phyloP scores from a whole-genome alignment of 2,888 invertebrate genomes.

The Pasiphila rectangulata region DNA sequence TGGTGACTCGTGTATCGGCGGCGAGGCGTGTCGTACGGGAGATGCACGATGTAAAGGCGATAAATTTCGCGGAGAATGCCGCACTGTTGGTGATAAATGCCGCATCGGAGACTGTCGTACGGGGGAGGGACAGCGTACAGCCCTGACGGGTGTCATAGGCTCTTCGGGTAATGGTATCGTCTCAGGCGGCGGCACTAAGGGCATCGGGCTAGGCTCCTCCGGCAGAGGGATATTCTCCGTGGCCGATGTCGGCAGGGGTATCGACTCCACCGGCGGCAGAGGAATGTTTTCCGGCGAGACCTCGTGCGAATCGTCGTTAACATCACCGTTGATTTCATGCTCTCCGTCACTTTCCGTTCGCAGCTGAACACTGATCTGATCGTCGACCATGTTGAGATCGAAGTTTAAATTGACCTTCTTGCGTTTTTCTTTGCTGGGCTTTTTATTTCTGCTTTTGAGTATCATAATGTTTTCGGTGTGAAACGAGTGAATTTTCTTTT shows the following conservation, averaged over 20 bases:
- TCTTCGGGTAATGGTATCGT: conserved; percentile 68
- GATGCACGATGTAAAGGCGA: conserved; percentile 7
- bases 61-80: not conserved
- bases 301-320: conserved; percentile 58
- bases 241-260: conserved; percentile 58
- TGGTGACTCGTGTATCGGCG: conserved; percentile 8
- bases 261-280: conserved; percentile 68
- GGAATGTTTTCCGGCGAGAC: conserved; percentile 70
- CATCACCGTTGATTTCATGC: conserved; percentile 62
- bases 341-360: conserved; percentile 60
- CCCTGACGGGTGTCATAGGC: conserved; percentile 49
- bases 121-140: conserved; percentile 13
- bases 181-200: conserved; percentile 57
- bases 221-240: conserved; percentile 67
- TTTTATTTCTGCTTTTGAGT: conserved; percentile 82
- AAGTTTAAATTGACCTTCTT: conserved; percentile 79
- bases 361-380: conserved; percentile 75
- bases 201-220: conserved; percentile 59
- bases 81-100: conserved; percentile 3
- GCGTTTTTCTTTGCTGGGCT: conserved; percentile 76
- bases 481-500: conserved; percentile 82
- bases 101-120: conserved; percentile 7
- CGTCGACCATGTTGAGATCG: conserved; percentile 76
- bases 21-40: conserved; percentile 3
- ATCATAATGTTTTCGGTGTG: conserved; percentile 83